Percentiles rank a stretch among this genome's conserved stretches.
Conservation (phyloP, 2,888 invertebrate genomes). For the Calliopum simillimum region DNA sequence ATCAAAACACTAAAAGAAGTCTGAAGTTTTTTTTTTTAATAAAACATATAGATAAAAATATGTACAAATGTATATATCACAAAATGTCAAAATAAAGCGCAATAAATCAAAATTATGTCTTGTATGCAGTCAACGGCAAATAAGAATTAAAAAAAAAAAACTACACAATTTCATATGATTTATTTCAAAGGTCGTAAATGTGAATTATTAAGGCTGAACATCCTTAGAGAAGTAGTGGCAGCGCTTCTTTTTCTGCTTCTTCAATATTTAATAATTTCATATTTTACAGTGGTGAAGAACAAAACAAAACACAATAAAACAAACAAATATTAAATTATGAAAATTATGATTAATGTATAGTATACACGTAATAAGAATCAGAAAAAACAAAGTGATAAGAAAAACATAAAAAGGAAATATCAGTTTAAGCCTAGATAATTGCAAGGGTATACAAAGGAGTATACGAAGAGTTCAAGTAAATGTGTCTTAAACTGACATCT, state of each 20-base stretch:
- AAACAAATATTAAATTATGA: constrained; percentile 22
- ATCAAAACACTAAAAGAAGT: too few relatives aligned
- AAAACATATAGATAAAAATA: too few relatives aligned
- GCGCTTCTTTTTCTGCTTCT: neutral
- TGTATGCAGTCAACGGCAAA: constrained; percentile 7
- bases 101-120: constrained; percentile 27
- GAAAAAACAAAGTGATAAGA: neutral
- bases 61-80: too few relatives aligned
- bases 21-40: too few relatives aligned
- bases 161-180: constrained; percentile 18
- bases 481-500: constrained; percentile 38
- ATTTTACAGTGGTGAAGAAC: constrained; percentile 14
- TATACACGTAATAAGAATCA: neutral
- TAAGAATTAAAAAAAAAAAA: constrained; percentile 9
- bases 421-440: neutral
- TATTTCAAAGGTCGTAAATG: constrained; percentile 25
- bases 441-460: neutral
- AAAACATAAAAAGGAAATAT: neutral
- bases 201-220: constrained; percentile 20
- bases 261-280: constrained; percentile 3
- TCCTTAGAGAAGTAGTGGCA: neutral
- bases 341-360: constrained; percentile 25
- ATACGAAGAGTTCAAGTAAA: constrained; percentile 4
- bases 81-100: constrained; percentile 13
- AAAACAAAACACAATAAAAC: constrained; percentile 2